Evolutionary conservation across 1,140 invertebrate genomes (phyloP), one percentile per base, ranked within the genome.

Genomic region (Drosophila eugracilis): DNA sequence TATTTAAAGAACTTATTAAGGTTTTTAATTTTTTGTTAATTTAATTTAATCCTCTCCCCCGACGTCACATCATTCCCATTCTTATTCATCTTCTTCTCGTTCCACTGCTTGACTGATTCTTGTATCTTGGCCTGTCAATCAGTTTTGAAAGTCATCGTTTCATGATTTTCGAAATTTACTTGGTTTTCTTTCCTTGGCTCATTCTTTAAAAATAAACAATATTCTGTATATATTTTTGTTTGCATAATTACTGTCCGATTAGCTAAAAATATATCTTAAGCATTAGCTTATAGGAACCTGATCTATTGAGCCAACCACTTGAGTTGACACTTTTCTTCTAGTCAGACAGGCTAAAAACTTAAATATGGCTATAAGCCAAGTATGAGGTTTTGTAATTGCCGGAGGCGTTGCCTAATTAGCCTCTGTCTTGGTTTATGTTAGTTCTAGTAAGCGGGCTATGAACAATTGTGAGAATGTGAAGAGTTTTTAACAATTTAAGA

Each of bases 81-180:
- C 21, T 36, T 62, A 37, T 48, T 63, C 58, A 7, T 41, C 57
- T 62, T 47, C 14, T 26, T 34, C 22, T 45, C 21, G 22, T 65
- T 44, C 44, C 50, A 70, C 52, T 36, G 37, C 32, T 53, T 69
- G 44, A 28, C 45, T 70, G 62, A 30, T 71, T 54, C 30, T 36
- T 60, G 52, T 67, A 70, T 89, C 69, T 89, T 83, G 28, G 58
- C 41, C 72, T 79, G 78, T 83, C 78, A 88, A 89, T 89, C 84
- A 84, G 59, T 84, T 89, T 57, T 77, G 65, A 79, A 89, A 89
- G 75, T 81, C 78, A 83, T 81, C 84, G 65, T 75, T 75, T 65
- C 41, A 34, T 44, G 41, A 53, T 75, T 76, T 79, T 47, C 44
- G 17, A 49, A 49, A 48, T 66, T 19, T 26, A 39, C 12, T 42